Conservation (phyloP, 2,888 invertebrate genomes). For the Dryadula phaetusa region DNA sequence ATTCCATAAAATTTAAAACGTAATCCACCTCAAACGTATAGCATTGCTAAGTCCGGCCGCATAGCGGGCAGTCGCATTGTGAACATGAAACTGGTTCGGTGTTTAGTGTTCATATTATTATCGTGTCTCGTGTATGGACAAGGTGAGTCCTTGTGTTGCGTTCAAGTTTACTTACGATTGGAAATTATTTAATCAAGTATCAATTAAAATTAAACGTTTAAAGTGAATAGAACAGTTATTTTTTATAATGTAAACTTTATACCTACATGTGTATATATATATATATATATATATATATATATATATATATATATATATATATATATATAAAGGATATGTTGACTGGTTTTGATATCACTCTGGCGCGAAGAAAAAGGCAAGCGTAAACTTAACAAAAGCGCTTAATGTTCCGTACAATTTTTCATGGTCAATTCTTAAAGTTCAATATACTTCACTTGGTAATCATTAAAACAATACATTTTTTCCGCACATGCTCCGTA, state of each 20-base stretch:
- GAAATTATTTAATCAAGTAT: neutral
- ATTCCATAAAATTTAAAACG: neutral
- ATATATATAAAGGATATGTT: neutral
- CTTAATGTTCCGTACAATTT: neutral
- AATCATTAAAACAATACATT: neutral
- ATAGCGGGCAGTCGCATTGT: neutral
- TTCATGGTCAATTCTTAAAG: neutral
- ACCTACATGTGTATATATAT: no score
- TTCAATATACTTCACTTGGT: constrained; percentile 1
- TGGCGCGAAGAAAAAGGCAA: neutral
- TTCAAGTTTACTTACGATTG: neutral
- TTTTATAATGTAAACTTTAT: neutral
- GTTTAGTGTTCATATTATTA: constrained; percentile 14
- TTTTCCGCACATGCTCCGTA: no score
- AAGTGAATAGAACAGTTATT: neutral
- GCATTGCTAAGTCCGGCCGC: neutral
- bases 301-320: neutral
- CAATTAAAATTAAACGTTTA: neutral
- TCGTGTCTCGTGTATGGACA: constrained; percentile 27
- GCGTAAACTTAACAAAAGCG: neutral
- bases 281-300: neutral
- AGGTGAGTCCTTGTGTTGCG: neutral
- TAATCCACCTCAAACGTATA: neutral
- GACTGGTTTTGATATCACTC: constrained; percentile 6
- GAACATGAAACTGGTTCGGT: constrained; percentile 18